Evolutionary conservation across 2,113 vertebrate genomes (phyloP).

Genomic region (Gila orcuttii): DNA sequence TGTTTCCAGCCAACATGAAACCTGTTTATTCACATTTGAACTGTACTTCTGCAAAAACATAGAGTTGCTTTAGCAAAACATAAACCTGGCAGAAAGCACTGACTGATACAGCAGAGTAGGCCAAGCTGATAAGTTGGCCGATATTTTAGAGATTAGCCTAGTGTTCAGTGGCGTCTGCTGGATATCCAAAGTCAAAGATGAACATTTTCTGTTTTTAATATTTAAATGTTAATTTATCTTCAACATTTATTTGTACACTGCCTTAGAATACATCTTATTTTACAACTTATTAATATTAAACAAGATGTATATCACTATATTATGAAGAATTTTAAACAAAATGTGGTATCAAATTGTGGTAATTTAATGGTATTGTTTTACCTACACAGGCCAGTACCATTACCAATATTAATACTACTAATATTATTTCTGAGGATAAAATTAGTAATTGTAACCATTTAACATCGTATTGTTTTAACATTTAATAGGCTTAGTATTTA

Average conservation of each 20-base stretch:
- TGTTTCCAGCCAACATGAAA: conserved; percentile 33
- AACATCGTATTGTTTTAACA: not conserved
- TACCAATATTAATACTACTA: not conserved
- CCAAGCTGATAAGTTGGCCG: not conserved
- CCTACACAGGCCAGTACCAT: not conserved
- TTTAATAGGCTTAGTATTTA: not conserved
- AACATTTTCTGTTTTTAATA: not conserved
- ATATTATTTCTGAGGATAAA: conserved; percentile 15
- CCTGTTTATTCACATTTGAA: conserved; percentile 11
- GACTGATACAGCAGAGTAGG: not conserved
- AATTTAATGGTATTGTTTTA: not conserved
- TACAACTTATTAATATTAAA: not conserved
- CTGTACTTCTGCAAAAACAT: conserved; percentile 4
- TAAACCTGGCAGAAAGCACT: not conserved
- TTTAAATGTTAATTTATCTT: not conserved
- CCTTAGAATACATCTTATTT: not conserved
- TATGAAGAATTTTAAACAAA: not conserved
- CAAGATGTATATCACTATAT: not conserved
- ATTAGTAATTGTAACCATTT: not conserved
- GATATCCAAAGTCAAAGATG: not conserved
- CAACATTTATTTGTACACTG: not conserved
- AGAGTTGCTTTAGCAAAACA: not conserved
- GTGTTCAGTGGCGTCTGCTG: not conserved
- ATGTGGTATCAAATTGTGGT: no score
- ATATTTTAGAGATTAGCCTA: not conserved